Percentiles rank a stretch among this genome's conserved stretches.
Evolutionary conservation across 2,113 vertebrate genomes (phyloP).

Genomic region (Chunga burmeisteri): DNA sequence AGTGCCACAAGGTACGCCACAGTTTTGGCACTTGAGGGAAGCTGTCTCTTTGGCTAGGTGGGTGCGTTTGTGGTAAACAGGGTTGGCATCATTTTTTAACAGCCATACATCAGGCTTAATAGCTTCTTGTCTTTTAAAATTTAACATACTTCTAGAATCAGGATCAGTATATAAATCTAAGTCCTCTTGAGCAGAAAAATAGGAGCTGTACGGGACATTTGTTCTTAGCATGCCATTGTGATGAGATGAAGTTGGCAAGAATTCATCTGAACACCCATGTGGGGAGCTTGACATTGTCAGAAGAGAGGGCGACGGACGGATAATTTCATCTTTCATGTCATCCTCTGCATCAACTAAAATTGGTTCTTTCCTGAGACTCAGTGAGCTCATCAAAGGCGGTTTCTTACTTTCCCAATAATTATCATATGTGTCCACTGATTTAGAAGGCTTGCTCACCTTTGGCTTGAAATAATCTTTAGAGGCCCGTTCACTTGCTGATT

Average conservation of each 20-base stretch:
- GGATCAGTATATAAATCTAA: conserved; percentile 94
- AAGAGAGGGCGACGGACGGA: conserved; percentile 86
- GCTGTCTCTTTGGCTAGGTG: conserved; percentile 81
- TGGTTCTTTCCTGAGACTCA: conserved; percentile 91
- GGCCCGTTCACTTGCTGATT: conserved; percentile 84
- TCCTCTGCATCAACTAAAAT: conserved; percentile 83
- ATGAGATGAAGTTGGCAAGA: conserved; percentile 81
- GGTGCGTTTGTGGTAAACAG: conserved; percentile 74
- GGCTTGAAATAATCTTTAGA: conserved; percentile 87
- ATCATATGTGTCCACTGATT: conserved; percentile 91
- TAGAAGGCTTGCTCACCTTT: conserved; percentile 87
- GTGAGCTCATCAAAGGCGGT: conserved; percentile 85
- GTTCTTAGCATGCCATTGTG: conserved; percentile 75
- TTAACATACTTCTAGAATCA: conserved; percentile 78
- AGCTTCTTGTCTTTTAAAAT: conserved; percentile 81
- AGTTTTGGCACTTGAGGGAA: conserved; percentile 90
- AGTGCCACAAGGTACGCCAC: conserved; percentile 83
- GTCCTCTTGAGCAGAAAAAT: conserved; percentile 88
- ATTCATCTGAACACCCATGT: conserved; percentile 84
- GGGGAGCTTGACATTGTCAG: conserved; percentile 83
- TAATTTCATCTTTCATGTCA: conserved; percentile 90
- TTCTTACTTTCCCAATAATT: conserved; percentile 91
- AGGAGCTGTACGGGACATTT: conserved; percentile 80
- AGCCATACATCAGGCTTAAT: conserved; percentile 75
- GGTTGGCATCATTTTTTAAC: conserved; percentile 69